phyloP scores from a whole-genome alignment of 2,797 vertebrate genomes.

The Myoxocephalus aenaeus region DNA sequence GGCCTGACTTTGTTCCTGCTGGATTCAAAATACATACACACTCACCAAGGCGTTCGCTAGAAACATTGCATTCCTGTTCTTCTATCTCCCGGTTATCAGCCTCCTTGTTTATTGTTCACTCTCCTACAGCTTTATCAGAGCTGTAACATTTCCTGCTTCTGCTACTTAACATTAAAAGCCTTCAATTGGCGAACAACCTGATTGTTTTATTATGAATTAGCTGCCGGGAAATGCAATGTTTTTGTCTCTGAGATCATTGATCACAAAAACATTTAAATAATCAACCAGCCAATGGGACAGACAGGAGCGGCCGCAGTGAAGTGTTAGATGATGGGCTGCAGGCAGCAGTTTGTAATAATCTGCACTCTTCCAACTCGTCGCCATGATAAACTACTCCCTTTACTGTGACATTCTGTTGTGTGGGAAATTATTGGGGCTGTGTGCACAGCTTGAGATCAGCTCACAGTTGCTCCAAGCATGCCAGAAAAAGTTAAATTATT shows the following conservation, averaged over 20 bases:
- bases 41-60: not conserved
- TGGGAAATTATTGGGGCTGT: constrained; percentile 2
- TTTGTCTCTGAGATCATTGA: not conserved
- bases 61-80: not conserved
- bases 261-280: not conserved
- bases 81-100: not conserved
- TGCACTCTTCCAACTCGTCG: not conserved
- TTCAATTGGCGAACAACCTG: not conserved
- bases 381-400: not conserved
- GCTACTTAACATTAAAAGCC: not conserved
- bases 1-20: no score
- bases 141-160: not conserved
- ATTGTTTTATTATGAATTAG: not conserved
- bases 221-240: not conserved
- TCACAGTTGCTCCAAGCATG: no score
- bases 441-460: not conserved
- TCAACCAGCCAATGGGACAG: not conserved
- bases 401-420: not conserved
- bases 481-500: no score
- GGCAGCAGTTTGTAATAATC: not conserved
- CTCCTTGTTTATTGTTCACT: no score
- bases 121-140: not conserved
- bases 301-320: not conserved
- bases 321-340: not conserved
- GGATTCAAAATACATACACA: not conserved